Percentiles rank a stretch among this genome's conserved stretches.
Conservation (phyloP, 2,113 vertebrate species). For the Sphyrna mokarran region DNA sequence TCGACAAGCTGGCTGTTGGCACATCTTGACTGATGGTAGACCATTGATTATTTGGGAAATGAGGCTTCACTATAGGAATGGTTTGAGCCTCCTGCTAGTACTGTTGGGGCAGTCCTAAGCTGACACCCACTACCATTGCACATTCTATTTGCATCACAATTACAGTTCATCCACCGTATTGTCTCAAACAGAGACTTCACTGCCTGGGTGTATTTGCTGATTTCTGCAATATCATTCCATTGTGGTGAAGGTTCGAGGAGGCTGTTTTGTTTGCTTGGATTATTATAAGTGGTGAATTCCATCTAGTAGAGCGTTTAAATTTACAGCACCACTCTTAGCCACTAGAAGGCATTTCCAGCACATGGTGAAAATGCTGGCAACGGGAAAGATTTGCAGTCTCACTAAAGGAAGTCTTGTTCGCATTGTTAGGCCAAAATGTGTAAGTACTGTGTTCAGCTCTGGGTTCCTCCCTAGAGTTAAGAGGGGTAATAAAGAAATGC, state of each 20-base stretch:
- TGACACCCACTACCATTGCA: not conserved
- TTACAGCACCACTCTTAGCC: not conserved
- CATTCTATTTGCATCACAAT: not conserved
- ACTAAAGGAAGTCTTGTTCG: not conserved
- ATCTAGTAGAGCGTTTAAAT: not conserved
- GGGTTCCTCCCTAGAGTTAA: not conserved
- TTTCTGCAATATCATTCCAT: not conserved
- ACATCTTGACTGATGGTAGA: not conserved
- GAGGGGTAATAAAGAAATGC: not conserved
- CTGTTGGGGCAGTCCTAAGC: not conserved
- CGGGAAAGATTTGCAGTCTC: not conserved
- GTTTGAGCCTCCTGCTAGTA: not conserved
- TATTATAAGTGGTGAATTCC: not conserved
- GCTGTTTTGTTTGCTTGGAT: not conserved
- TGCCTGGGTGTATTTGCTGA: not conserved
- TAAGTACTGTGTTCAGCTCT: not conserved
- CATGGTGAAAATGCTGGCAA: not conserved
- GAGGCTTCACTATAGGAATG: not conserved
- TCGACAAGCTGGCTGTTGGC: not conserved
- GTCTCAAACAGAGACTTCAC: not conserved
- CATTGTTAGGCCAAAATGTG: not conserved
- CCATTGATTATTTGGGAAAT: not conserved
- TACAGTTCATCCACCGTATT: not conserved
- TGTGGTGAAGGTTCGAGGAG: not conserved
- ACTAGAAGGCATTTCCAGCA: constrained; percentile 17